Conservation (phyloP, 2,888 invertebrate genomes). For the Odontothrips loti region DNA sequence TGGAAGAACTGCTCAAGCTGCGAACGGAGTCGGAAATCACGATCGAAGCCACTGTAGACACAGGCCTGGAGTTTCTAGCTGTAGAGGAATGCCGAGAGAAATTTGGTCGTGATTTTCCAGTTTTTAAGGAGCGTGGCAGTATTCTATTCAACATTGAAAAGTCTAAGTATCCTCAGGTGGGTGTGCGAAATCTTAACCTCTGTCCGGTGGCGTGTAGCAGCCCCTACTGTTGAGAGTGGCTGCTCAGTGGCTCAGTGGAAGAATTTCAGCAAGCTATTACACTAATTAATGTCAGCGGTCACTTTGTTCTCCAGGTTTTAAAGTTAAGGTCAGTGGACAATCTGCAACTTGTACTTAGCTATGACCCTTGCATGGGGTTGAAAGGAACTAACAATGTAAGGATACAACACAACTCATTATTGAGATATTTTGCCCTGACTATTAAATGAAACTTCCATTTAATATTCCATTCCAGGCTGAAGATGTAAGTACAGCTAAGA, state of each 20-base stretch:
- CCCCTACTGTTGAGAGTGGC: neutral
- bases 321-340: slow-evolving; percentile 32
- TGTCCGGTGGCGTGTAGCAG: neutral
- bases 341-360: slow-evolving; percentile 27
- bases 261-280: too few relatives aligned
- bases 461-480: neutral
- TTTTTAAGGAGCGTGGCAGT: slow-evolving; percentile 37
- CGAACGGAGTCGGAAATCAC: slow-evolving; percentile 34
- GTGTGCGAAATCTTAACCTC: too few relatives aligned
- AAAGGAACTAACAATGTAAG: slow-evolving; percentile 1
- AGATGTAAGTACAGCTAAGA: slow-evolving; percentile 34
- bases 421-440: neutral
- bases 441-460: neutral
- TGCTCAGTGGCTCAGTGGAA: too few relatives aligned
- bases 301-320: slow-evolving; percentile 29
- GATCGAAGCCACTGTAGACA: slow-evolving; percentile 38
- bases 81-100: slow-evolving; percentile 39
- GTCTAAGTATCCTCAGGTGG: slow-evolving; percentile 35
- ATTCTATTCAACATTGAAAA: slow-evolving; percentile 38
- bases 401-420: too few relatives aligned
- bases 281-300: too few relatives aligned
- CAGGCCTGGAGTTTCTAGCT: slow-evolving; percentile 38
- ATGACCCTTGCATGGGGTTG: slow-evolving; percentile 26
- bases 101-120: slow-evolving; percentile 36
- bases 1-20: neutral